Evolutionary conservation across 2,113 vertebrate species (phyloP), one percentile per base, ranked within the genome.

Genomic region (Mirounga angustirostris): DNA sequence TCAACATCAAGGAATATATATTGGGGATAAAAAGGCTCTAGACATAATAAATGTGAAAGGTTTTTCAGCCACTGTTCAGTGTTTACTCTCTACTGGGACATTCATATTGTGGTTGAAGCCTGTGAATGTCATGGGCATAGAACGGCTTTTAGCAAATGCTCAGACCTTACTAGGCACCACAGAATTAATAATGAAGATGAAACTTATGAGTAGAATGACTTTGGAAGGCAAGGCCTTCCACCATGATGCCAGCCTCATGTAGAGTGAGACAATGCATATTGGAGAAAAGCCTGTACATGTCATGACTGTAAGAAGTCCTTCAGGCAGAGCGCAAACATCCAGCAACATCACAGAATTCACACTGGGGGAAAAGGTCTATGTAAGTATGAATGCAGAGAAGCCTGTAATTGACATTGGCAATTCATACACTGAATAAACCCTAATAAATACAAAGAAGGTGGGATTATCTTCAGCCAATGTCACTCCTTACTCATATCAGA

Each of bases 91-190:
- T 43, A 40, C 24, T 7, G 5, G 16, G 80, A 33, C 88, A 93
- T 73, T 71, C 30, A 46, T 59, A 61, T 18, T 80, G n/a, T 54
- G 58, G 36, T 28, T 56, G 36, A 95, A 56, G 19, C 52, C 81
- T 71, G 7, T 63, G 67, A 30, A 73, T n/a, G 22, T 16, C 30
- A 65, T 7, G 16, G 6, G 21, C 28, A 36, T 33, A 78, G 74
- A 63, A 73, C 80, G 59, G 33, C 91, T 65, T 89, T 89, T n/a
- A 89, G n/a, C 58, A 94, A 94, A 56, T 85, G n/a, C n/a, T 81
- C 52, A 63, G 40, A 50, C 5, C 52, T 89, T 85, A 58, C 26
- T 46, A 54, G 74, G 9, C 28, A 78, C 36, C 26, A 46, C 80
- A 36, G 30, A 79, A 73, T 86, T 76, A 43, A 18, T 63, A 63